A percentile compares a stretch with the other conserved stretches of the same genome.
These are phyloP conservation scores for Hippocampus zosterae DNA, from an alignment of 2,113 vertebrate genomes.

Conservation along the genomic window DNA sequence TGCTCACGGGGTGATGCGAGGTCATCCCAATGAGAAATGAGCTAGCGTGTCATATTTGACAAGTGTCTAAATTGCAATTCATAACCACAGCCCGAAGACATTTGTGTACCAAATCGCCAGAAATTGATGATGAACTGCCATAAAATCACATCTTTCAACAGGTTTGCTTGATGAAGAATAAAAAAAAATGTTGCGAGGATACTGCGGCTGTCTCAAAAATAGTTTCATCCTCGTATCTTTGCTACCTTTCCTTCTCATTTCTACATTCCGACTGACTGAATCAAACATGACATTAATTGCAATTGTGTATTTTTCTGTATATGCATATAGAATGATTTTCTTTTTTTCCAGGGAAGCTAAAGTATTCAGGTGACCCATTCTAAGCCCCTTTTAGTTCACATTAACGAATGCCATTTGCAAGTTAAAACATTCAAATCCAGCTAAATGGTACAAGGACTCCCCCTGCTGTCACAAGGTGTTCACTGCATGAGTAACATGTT, in stretches of 20 bases:
- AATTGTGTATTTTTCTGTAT: not conserved
- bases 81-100: not conserved
- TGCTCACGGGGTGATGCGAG: not conserved
- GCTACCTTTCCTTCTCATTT: not conserved
- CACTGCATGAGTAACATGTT: not conserved
- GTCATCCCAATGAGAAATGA: not conserved
- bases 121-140: not conserved
- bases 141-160: not conserved
- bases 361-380: not conserved
- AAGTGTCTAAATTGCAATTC: not conserved
- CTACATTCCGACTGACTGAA: not conserved
- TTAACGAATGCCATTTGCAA: not conserved
- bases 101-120: not conserved
- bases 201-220: not conserved
- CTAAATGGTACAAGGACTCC: not conserved
- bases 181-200: not conserved
- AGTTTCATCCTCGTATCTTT: not conserved
- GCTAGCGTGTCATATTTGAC: not conserved
- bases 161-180: not conserved
- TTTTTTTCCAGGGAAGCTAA: not conserved
- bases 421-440: not conserved
- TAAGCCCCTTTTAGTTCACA: not conserved
- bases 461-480: not conserved
- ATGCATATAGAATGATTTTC: not conserved
- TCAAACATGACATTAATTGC: not conserved